Evolutionary conservation across 2,888 invertebrate species (phyloP).

Genomic region (Scotopteryx bipunctaria): DNA sequence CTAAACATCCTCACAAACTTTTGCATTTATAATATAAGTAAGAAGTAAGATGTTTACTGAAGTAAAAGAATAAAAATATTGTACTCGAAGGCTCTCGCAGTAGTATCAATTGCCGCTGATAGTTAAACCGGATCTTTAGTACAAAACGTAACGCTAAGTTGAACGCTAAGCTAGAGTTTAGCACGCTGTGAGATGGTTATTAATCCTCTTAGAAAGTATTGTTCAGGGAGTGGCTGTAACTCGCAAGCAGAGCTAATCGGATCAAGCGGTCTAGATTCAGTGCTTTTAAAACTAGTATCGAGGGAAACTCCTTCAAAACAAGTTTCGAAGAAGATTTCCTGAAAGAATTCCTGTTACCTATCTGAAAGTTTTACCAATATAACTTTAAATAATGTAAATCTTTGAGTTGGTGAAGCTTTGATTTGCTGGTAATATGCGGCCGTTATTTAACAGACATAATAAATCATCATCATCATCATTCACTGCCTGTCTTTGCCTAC

Average conservation of each 20-base stretch:
- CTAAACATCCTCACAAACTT: too few species aligned
- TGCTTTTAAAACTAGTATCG: conserved; percentile 11
- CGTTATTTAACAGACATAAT: neutral
- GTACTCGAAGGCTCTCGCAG: too few species aligned
- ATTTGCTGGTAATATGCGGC: neutral
- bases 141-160: neutral
- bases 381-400: conserved; percentile 8
- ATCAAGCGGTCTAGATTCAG: conserved; percentile 37
- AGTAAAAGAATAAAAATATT: too few species aligned
- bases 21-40: too few species aligned
- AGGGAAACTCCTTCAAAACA: conserved; percentile 27
- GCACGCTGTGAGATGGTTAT: conserved; percentile 19
- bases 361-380: conserved; percentile 4
- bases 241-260: conserved; percentile 40
- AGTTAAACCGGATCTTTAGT: neutral
- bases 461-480: too few species aligned
- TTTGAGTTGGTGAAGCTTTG: conserved; percentile 4
- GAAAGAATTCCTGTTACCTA: conserved; percentile 1
- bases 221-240: conserved; percentile 33
- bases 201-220: conserved; percentile 39
- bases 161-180: conserved; percentile 5
- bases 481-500: too few species aligned
- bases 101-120: neutral
- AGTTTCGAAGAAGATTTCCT: conserved; percentile 38
- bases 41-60: too few species aligned